phyloP scores from a whole-genome alignment of 1,140 invertebrate genomes.

The Triops longicaudatus region DNA sequence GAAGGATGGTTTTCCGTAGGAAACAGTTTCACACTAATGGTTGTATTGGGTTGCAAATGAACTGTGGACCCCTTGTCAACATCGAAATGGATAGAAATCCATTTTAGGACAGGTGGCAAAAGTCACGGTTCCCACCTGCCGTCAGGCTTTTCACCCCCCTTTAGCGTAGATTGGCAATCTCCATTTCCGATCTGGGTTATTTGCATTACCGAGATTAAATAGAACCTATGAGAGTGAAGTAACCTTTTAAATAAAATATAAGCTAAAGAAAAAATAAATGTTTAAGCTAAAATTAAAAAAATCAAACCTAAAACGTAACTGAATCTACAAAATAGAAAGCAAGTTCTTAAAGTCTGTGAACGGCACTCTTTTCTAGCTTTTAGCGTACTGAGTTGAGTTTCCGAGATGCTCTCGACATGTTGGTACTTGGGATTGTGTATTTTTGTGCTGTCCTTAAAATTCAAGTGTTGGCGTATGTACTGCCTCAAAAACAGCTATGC shows the following conservation, averaged over 20 bases:
- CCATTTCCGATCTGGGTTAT: background rate
- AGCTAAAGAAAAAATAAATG: too few species aligned
- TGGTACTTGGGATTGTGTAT: background rate
- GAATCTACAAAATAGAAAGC: too few species aligned
- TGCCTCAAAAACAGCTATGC: background rate
- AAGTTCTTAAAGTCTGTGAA: too few species aligned
- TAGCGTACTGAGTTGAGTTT: background rate
- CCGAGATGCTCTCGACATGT: background rate
- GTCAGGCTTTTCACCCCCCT: background rate
- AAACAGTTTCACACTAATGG: background rate
- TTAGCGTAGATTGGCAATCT: background rate
- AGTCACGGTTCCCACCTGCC: background rate
- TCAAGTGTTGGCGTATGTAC: background rate
- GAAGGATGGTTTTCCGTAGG: too few species aligned
- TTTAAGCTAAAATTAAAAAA: too few species aligned
- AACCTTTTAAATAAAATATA: too few species aligned
- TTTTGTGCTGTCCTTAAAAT: background rate
- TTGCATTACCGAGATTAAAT: too few species aligned
- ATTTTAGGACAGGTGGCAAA: background rate
- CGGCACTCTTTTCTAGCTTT: too few species aligned
- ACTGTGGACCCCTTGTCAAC: too few species aligned
- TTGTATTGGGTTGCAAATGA: background rate
- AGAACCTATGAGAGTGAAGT: too few species aligned
- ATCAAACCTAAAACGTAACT: too few species aligned
- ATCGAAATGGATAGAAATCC: background rate